These are phyloP conservation scores for Caligus rogercresseyi DNA, from an alignment of 1,140 invertebrate species.

Conservation along the genomic window DNA sequence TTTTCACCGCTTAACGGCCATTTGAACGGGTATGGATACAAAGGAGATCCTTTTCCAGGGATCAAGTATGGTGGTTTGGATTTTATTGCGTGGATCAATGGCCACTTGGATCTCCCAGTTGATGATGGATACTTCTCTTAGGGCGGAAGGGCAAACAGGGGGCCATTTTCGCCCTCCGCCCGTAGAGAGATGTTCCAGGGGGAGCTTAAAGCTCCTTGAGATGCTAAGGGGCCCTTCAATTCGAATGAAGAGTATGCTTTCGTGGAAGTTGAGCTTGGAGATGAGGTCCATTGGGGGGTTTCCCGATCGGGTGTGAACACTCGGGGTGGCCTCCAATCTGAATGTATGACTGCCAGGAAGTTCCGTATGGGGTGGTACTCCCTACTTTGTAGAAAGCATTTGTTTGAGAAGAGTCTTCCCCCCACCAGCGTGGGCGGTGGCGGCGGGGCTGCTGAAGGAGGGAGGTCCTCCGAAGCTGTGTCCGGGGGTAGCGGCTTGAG, in stretches of 20 bases:
- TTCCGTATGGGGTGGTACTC: not conserved
- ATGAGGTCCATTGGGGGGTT: not conserved
- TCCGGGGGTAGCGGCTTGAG: no score
- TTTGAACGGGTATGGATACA: not conserved
- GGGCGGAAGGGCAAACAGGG: not conserved
- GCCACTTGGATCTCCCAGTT: not conserved
- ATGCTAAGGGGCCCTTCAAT: not conserved
- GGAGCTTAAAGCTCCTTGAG: not conserved
- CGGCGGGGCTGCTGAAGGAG: not conserved
- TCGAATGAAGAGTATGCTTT: not conserved
- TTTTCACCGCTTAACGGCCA: no score
- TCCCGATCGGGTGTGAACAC: not conserved
- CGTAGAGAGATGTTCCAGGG: not conserved
- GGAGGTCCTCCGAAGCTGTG: no score
- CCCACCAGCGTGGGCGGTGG: not conserved
- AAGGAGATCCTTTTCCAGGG: not conserved
- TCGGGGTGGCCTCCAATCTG: not conserved
- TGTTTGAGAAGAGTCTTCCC: not conserved
- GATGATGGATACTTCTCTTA: not conserved
- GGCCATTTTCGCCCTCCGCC: not conserved
- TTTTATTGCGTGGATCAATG: not conserved
- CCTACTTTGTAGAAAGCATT: not conserved
- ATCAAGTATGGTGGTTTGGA: not conserved
- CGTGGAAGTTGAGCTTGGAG: not conserved
- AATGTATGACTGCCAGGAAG: not conserved